A percentile compares a stretch with the other conserved stretches of the same genome.
Conservation (phyloP, 1,140 invertebrate genomes). For the Drosophila pandora region DNA sequence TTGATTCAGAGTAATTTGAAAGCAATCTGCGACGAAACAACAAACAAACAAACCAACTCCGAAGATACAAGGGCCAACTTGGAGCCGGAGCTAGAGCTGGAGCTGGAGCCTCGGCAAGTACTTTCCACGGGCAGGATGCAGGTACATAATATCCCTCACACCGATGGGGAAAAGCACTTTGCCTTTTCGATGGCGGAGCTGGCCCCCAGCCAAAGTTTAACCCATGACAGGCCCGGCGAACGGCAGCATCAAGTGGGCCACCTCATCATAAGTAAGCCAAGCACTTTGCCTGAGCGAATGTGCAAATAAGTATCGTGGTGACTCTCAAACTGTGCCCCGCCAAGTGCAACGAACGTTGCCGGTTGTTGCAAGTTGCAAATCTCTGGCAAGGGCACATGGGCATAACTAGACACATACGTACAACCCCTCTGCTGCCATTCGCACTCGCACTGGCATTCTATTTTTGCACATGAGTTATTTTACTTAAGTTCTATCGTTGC, state of each 20-base stretch:
- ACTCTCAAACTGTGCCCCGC: slow-evolving; percentile 72
- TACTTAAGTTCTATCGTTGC: slow-evolving; percentile 80
- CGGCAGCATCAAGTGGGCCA: slow-evolving; percentile 71
- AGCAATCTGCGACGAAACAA: slow-evolving; percentile 70
- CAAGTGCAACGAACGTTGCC: slow-evolving; percentile 78
- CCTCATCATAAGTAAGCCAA: slow-evolving; percentile 75
- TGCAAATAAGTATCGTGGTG: slow-evolving; percentile 59
- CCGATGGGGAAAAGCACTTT: slow-evolving; percentile 48
- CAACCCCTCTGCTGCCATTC: slow-evolving; percentile 22
- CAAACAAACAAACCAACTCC: slow-evolving; percentile 59
- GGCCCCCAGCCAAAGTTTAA: slow-evolving; percentile 15
- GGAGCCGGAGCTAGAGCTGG: slow-evolving; percentile 1
- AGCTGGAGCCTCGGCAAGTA: slow-evolving; percentile 30
- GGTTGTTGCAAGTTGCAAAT: slow-evolving; percentile 36
- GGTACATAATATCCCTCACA: slow-evolving; percentile 1
- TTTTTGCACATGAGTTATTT: slow-evolving; percentile 80
- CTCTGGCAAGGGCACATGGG: slow-evolving; percentile 63
- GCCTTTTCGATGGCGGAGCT: slow-evolving; percentile 36
- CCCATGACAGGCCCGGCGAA: slow-evolving; percentile 20
- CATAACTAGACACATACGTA: slow-evolving; percentile 64
- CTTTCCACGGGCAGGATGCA: background rate
- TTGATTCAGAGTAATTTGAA: slow-evolving; percentile 78
- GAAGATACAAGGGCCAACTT: slow-evolving; percentile 63
- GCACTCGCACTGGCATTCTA: slow-evolving; percentile 50
- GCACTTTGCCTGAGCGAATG: slow-evolving; percentile 72